A percentile compares a stretch with the other conserved stretches of the same genome.
phyloP scores from a whole-genome alignment of 2,888 invertebrate genomes.

The Ariolimax columbianus region DNA sequence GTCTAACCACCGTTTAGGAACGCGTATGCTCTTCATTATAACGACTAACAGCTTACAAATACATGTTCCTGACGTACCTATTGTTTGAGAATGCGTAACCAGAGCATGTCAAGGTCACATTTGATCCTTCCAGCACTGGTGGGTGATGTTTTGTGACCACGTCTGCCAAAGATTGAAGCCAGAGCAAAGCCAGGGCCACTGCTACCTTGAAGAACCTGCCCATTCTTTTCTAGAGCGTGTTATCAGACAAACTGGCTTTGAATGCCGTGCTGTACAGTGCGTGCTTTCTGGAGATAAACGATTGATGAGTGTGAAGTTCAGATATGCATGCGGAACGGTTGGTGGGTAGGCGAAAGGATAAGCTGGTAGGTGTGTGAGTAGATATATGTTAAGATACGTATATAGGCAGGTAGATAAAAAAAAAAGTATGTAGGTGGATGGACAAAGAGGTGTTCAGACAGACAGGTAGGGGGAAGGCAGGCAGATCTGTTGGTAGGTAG shows the following conservation, averaged over 20 bases:
- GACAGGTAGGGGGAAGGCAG: background rate
- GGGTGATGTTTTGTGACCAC: background rate
- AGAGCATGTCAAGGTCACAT: background rate
- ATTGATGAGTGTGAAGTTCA: background rate
- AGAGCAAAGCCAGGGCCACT: background rate
- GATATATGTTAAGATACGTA: background rate
- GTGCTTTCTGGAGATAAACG: background rate
- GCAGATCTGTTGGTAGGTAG: background rate
- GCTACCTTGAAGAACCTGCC: background rate
- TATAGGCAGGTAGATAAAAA: background rate
- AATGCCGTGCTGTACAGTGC: background rate
- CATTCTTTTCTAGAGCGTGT: background rate
- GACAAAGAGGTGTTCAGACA: background rate
- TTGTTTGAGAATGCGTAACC: background rate
- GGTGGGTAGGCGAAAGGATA: background rate
- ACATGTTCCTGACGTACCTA: background rate
- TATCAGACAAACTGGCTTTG: background rate
- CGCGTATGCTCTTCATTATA: too few species aligned
- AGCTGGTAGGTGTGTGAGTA: background rate
- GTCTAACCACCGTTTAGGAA: too few species aligned
- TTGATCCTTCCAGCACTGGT: conserved; percentile 4
- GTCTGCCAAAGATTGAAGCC: background rate
- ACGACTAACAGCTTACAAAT: too few species aligned
- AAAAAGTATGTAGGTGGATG: background rate
- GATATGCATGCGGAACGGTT: too few species aligned